These are phyloP conservation scores for Silurus aristotelis DNA, from an alignment of 2,797 vertebrate genomes.

Conservation along the genomic window DNA sequence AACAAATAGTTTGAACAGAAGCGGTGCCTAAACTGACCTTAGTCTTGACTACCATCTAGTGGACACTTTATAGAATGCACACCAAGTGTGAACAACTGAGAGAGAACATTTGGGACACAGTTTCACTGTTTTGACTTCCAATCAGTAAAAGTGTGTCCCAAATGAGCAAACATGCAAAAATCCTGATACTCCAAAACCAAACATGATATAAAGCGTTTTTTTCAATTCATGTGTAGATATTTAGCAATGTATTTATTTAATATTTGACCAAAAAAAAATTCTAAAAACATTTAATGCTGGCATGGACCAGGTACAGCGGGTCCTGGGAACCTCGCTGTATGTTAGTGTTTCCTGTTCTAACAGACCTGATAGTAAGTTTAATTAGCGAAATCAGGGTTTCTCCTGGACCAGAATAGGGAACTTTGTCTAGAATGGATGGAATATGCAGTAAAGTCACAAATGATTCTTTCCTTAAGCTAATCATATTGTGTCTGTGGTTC, in stretches of 20 bases:
- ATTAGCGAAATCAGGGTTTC: not conserved
- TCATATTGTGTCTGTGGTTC: not conserved
- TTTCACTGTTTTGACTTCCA: too few species aligned
- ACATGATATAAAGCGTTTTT: not conserved
- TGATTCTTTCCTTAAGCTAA: not conserved
- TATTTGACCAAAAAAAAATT: not conserved
- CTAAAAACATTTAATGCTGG: not conserved
- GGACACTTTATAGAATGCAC: slow-evolving; percentile 31
- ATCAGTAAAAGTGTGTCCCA: not conserved
- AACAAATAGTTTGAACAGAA: not conserved
- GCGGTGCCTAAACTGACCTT: slow-evolving; percentile 11
- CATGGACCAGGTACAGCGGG: not conserved
- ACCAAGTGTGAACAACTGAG: not conserved
- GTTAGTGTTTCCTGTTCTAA: not conserved
- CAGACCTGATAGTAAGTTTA: not conserved
- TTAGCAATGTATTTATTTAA: not conserved
- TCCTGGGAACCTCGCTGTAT: not conserved
- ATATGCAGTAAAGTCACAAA: not conserved
- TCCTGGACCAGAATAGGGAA: not conserved
- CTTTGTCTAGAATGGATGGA: not conserved
- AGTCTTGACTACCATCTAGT: slow-evolving; percentile 57
- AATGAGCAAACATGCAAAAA: not conserved
- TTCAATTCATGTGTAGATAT: not conserved
- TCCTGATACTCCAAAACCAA: not conserved
- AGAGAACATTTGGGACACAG: too few species aligned